Base-by-base conservation (phyloP, 2,888 invertebrate species). In the Limnephilus auricula region DNA sequence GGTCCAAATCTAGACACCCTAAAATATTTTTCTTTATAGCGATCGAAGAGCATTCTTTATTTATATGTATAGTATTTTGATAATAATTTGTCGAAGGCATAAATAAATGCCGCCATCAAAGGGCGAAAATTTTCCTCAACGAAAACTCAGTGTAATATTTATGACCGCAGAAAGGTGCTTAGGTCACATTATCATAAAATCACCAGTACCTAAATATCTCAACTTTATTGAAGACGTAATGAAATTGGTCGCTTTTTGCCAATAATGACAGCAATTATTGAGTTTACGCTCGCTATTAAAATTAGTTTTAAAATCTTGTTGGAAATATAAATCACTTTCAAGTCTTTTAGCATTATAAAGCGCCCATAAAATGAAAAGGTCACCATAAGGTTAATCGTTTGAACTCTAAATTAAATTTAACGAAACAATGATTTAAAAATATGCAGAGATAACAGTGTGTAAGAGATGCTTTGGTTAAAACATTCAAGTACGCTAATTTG, bases 241-340 rank as follows among this genome's bases (percentile, higher is more conserved):
- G 65, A 87, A 87, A 87, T 87, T 65, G 65, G 87, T 65, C 78
- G 78, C 78, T n/a, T 65, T 87, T 31, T 32, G 87, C 87, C 87
- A 87, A 78, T 87, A 87, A 87, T 78, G 87, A 32, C 50, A 32
- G 32, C 65, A 87, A 87, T 65, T 65, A 65, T 87, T 87, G 78
- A 78, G 87, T 87, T 87, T 87, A 87, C 78, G 34, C 32, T 65
- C 10, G 15, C 87, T 78, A 78, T 78, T 87, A 87, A n/a, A 87
- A 78, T 87, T 65, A 65, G 25, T 65, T 65, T 65, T 87, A 65
- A 87, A 87, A 87, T 87, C 87, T 87, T 78, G 87, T 78, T 87
- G 65, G 45, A 87, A 87, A 87, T 87, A 78, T 87, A 78, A 87
- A 87, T 85, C 40, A 45, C 45, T 65, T 50, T 50, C 18, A 37